Evolutionary conservation across 2,797 vertebrate genomes (phyloP).

Genomic region (Xyrichtys novacula): DNA sequence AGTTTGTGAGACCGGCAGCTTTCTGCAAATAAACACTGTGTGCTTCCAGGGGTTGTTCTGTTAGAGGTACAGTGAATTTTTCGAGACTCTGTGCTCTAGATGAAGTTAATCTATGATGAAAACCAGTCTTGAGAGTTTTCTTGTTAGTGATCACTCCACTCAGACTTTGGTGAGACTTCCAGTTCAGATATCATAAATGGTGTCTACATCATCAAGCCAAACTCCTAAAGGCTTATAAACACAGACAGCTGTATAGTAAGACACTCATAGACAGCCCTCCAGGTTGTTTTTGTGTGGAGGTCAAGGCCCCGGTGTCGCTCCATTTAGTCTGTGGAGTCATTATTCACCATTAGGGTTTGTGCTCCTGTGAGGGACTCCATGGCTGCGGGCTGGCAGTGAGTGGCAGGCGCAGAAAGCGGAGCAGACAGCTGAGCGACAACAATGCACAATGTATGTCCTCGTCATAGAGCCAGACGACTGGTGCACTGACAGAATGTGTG

Average conservation of each 20-base stretch:
- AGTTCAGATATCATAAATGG: neutral
- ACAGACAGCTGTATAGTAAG: neutral
- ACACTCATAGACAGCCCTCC: neutral
- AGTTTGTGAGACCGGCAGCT: no score
- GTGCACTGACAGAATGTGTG: conserved; percentile 52
- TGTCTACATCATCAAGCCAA: neutral
- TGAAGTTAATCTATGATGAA: no score
- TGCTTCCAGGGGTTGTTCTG: no score
- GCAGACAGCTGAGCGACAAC: conserved; percentile 57
- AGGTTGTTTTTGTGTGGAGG: conserved; percentile 15
- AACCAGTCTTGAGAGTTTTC: no score
- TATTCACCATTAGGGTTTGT: conserved; percentile 61
- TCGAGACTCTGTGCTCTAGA: no score
- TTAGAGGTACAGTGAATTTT: no score
- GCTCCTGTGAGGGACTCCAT: conserved; percentile 14
- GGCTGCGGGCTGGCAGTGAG: conserved; percentile 47
- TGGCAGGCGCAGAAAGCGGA: conserved; percentile 57
- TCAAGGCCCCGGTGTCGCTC: conserved; percentile 1
- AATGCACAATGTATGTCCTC: conserved; percentile 44
- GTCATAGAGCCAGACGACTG: conserved; percentile 36
- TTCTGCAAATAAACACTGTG: no score
- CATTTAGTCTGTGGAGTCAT: conserved; percentile 34
- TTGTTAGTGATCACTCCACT: no score
- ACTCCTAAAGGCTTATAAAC: neutral
- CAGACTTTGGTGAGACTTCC: neutral